These are phyloP conservation scores for Stichodactyla mertensii DNA, from an alignment of 64 coral and sea anemone species.

Conservation along the genomic window DNA sequence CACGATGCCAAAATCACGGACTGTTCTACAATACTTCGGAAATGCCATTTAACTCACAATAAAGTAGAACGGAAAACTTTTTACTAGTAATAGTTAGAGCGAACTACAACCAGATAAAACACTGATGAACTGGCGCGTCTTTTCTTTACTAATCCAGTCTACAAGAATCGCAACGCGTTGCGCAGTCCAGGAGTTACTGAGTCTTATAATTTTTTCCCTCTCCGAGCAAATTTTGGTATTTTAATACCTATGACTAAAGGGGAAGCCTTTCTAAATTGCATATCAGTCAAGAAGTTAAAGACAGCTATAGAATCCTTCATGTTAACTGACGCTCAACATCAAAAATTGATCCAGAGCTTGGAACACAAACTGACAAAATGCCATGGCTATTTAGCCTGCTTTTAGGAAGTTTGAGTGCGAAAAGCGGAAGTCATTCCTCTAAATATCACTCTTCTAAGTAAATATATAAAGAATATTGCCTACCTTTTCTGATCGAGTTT, in stretches of 20 bases:
- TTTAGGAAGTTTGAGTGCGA: slow-evolving; percentile 39
- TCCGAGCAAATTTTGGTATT: not conserved
- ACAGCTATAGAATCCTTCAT: not conserved
- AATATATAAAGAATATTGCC: slow-evolving; percentile 2
- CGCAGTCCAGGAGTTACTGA: not conserved
- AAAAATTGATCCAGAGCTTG: not conserved
- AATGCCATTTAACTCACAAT: not conserved
- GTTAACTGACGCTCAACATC: not conserved
- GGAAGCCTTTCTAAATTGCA: not conserved
- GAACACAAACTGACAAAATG: not conserved
- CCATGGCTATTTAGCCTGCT: slow-evolving; percentile 12
- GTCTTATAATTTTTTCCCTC: not conserved
- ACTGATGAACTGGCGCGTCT: not conserved
- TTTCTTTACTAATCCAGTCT: not conserved
- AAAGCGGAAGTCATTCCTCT: slow-evolving; percentile 33
- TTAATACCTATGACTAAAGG: not conserved
- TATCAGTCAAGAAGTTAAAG: not conserved
- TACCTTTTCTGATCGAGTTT: not conserved
- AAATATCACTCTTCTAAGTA: slow-evolving; percentile 20
- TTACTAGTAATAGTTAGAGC: not conserved
- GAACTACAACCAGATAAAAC: not conserved
- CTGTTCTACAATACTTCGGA: not conserved
- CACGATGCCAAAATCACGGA: not conserved
- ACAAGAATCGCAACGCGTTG: not conserved
- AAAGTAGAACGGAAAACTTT: not conserved